A percentile compares a stretch with the other conserved stretches of the same genome.
Conservation (phyloP, 2,888 invertebrate genomes). For the Sericinus montela region DNA sequence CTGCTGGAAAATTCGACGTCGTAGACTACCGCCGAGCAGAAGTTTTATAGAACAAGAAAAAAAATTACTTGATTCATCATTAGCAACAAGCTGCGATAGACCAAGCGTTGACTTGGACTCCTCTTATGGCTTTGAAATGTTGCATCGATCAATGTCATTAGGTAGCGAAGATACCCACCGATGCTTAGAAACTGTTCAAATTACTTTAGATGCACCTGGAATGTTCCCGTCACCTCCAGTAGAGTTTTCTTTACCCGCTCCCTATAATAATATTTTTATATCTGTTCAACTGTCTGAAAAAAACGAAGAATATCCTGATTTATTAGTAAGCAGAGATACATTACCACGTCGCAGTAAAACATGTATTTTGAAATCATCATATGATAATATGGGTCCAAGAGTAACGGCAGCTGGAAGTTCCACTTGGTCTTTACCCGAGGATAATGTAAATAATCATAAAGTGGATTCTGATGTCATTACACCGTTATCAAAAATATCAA, state of each 20-base stretch:
- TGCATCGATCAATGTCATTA: slow-evolving; percentile 69
- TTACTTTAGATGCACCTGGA: slow-evolving; percentile 77
- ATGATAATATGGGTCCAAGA: slow-evolving; percentile 94
- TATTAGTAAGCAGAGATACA: slow-evolving; percentile 78
- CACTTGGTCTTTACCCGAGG: slow-evolving; percentile 87
- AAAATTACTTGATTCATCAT: slow-evolving; percentile 88
- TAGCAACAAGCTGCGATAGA: slow-evolving; percentile 81
- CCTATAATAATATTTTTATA: slow-evolving; percentile 89
- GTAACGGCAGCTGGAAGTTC: slow-evolving; percentile 94
- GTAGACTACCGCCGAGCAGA: slow-evolving; percentile 82
- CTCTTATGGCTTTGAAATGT: slow-evolving; percentile 74
- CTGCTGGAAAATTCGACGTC: slow-evolving; percentile 84
- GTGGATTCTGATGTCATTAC: slow-evolving; percentile 37
- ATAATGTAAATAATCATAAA: slow-evolving; percentile 46
- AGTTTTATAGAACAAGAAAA: slow-evolving; percentile 94
- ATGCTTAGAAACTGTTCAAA: slow-evolving; percentile 80
- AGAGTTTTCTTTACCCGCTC: slow-evolving; percentile 69
- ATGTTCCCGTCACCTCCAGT: slow-evolving; percentile 68
- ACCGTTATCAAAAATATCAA: slow-evolving; percentile 64
- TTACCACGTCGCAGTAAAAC: slow-evolving; percentile 72
- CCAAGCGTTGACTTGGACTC: slow-evolving; percentile 82
- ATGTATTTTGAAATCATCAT: slow-evolving; percentile 82
- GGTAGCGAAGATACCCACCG: slow-evolving; percentile 68
- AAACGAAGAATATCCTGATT: slow-evolving; percentile 88
- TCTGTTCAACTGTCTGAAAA: slow-evolving; percentile 88